Conservation (phyloP, 2,797 vertebrate species). For the Cheirogaleus major region DNA sequence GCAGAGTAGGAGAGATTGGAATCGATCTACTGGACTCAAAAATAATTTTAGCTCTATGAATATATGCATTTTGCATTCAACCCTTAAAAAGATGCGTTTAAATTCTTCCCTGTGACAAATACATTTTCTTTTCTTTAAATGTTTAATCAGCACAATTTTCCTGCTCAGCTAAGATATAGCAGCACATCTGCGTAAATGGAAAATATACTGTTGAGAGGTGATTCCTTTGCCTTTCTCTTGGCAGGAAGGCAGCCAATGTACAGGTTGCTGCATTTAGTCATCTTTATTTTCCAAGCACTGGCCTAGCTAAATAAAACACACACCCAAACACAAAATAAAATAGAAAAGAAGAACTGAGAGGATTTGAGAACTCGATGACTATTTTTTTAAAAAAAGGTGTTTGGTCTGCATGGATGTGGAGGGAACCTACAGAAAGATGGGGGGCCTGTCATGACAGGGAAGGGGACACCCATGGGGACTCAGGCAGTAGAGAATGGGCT, state of each 20-base stretch:
- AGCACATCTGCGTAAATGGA: background rate
- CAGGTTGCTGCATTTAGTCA: background rate
- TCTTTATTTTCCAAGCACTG: background rate
- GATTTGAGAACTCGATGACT: background rate
- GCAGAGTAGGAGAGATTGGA: background rate
- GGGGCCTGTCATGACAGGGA: background rate
- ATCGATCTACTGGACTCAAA: background rate
- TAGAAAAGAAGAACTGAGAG: background rate
- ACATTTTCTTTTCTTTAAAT: conserved; percentile 39
- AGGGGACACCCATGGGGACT: background rate
- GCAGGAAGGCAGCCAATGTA: background rate
- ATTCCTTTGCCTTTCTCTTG: background rate
- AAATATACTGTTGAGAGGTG: background rate
- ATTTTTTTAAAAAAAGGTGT: background rate
- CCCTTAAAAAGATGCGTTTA: conserved; percentile 25
- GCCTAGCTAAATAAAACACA: background rate
- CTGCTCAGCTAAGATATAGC: background rate
- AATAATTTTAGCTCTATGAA: conserved; percentile 36
- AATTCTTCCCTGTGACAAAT: conserved; percentile 30
- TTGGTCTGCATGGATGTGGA: background rate
- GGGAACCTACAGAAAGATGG: background rate
- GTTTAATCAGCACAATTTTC: background rate
- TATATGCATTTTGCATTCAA: conserved; percentile 22
- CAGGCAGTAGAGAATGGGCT: background rate
- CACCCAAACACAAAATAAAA: background rate